Conservation (phyloP, 2,113 vertebrate species). For the Monopterus albus region DNA sequence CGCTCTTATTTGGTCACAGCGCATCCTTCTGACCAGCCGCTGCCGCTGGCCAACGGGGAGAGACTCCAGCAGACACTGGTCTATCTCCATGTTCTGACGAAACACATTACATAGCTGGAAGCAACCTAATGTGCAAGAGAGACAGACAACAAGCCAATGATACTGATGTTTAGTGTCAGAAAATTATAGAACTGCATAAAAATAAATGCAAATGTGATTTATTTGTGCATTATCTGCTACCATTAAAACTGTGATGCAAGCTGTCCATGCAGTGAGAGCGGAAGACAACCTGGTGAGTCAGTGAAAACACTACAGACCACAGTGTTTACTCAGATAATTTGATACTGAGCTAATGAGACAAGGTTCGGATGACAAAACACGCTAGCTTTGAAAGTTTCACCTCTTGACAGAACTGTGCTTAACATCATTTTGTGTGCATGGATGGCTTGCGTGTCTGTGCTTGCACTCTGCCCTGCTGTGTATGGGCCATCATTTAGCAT, state of each 20-base stretch:
- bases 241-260: conserved; percentile 1
- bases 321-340: background rate
- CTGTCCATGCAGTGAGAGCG: background rate
- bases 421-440: conserved; percentile 2
- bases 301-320: conserved; percentile 8
- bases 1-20: conserved; percentile 92
- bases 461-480: conserved; percentile 7
- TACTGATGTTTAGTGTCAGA: background rate
- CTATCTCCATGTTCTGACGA: conserved; percentile 98
- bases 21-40: conserved; percentile 93
- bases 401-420: conserved; percentile 9
- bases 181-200: background rate
- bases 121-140: conserved; percentile 85
- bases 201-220: background rate
- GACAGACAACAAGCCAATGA: background rate
- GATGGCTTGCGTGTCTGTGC: background rate
- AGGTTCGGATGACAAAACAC: conserved; percentile 10
- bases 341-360: conserved; percentile 24
- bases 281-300: background rate
- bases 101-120: conserved; percentile 99
- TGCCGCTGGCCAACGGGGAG: conserved; percentile 94
- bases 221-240: conserved; percentile 1
- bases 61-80: conserved; percentile 98
- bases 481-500: conserved; percentile 22
- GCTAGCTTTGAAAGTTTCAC: conserved; percentile 11